Percentiles rank a stretch among this genome's conserved stretches.
Evolutionary conservation across 2,888 invertebrate genomes (phyloP).

Genomic region (Eugnorisma glareosa): DNA sequence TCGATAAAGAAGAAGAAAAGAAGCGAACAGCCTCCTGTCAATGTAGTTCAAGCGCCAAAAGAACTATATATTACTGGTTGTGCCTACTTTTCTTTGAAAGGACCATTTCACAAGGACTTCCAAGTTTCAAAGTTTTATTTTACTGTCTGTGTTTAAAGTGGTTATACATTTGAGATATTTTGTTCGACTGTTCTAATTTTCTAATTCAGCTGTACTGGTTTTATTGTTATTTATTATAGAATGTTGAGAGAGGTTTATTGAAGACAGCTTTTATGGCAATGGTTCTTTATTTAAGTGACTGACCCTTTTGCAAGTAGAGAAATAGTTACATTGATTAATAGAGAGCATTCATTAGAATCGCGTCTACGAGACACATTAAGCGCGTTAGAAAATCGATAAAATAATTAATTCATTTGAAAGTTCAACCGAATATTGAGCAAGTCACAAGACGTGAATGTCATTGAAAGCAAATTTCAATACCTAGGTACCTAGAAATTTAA

Average conservation of each 20-base stretch:
- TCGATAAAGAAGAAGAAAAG: too few species aligned
- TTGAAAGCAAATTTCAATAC: slow-evolving; percentile 22
- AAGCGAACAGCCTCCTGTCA: background rate
- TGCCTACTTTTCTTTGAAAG: slow-evolving; percentile 3
- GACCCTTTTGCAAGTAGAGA: background rate
- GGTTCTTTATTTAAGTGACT: background rate
- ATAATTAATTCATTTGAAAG: background rate
- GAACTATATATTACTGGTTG: background rate
- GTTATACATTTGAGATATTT: slow-evolving; percentile 7
- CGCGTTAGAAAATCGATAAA: background rate
- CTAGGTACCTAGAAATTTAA: slow-evolving; percentile 14
- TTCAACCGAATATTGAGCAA: slow-evolving; percentile 7
- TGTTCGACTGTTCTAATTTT: background rate
- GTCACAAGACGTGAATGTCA: background rate
- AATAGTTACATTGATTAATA: background rate
- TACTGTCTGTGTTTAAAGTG: background rate
- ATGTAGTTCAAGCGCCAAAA: background rate
- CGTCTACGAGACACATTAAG: background rate
- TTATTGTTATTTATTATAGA: background rate
- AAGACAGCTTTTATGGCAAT: background rate
- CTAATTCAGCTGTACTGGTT: background rate
- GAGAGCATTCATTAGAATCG: background rate
- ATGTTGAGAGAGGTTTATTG: background rate
- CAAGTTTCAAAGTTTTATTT: slow-evolving; percentile 4
- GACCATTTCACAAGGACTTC: slow-evolving; percentile 7